Percentiles rank a stretch among this genome's conserved stretches.
Evolutionary conservation across 2,113 vertebrate species (phyloP).

Genomic region (Rafetus swinhoei): DNA sequence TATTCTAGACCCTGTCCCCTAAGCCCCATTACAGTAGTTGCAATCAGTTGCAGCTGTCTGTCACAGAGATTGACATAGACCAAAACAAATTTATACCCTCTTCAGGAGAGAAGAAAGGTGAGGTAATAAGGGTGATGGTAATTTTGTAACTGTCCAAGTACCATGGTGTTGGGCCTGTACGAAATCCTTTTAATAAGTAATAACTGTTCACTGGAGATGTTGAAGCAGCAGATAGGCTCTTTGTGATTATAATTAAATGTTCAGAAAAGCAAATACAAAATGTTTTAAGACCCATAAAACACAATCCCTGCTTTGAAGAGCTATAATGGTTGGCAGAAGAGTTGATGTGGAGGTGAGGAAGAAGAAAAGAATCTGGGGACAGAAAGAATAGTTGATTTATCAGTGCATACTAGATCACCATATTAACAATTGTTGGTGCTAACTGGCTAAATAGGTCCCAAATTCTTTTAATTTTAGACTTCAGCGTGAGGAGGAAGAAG

Average conservation of each 20-base stretch:
- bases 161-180: not conserved
- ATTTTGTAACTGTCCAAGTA: not conserved
- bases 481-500: conserved; percentile 95
- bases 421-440: not conserved
- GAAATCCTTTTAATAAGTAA: not conserved
- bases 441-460: not conserved
- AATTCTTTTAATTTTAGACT: conserved; percentile 75
- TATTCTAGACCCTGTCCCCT: not conserved
- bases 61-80: not conserved
- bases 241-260: not conserved
- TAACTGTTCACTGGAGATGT: not conserved
- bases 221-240: not conserved
- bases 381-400: not conserved
- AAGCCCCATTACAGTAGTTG: not conserved
- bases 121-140: not conserved
- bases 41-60: not conserved
- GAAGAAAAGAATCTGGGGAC: not conserved
- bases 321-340: not conserved
- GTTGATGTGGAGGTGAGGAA: not conserved
- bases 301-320: not conserved
- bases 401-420: not conserved
- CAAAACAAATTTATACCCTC: not conserved
- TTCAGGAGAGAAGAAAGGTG: not conserved
- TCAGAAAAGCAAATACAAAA: not conserved
- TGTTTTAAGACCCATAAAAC: not conserved